A percentile compares a stretch with the other conserved stretches of the same genome.
Conservation (phyloP, 2,797 vertebrate species). For the Lepidocolaptes lacrymiger region DNA sequence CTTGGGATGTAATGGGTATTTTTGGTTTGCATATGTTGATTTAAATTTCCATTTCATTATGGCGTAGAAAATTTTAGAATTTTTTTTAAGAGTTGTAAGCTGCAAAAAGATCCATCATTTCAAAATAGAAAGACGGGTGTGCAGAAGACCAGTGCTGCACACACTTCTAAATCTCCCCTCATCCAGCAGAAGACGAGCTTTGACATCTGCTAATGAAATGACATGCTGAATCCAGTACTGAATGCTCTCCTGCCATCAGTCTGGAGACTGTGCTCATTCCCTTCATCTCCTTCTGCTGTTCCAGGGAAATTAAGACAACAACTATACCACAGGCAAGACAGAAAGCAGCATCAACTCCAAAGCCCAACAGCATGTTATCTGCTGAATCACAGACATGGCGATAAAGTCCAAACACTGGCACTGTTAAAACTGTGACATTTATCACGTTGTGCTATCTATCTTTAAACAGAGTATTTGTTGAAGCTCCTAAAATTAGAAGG, state of each 20-base stretch:
- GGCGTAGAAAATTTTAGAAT: not conserved
- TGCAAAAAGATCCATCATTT: not conserved
- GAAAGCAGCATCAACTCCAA: not conserved
- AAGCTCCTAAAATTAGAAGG: slow-evolving; percentile 57
- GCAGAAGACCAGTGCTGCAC: not conserved
- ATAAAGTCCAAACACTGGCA: not conserved
- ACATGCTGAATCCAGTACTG: not conserved
- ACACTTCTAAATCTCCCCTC: not conserved
- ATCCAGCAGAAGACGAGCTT: not conserved
- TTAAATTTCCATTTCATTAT: slow-evolving; percentile 30
- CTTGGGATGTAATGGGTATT: not conserved
- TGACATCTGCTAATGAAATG: not conserved
- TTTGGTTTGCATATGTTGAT: not conserved
- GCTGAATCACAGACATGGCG: slow-evolving; percentile 2
- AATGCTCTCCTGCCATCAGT: not conserved
- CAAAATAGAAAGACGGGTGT: not conserved
- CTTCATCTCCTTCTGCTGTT: not conserved
- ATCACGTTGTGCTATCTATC: slow-evolving; percentile 25
- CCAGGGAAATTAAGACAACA: not conserved
- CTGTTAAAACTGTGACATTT: slow-evolving; percentile 13
- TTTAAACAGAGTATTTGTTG: slow-evolving; percentile 50
- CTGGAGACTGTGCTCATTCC: not conserved
- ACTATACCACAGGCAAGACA: not conserved
- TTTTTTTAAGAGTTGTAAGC: not conserved
- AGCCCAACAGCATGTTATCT: not conserved